Base-by-base conservation (phyloP, 37 sponge, comb jelly and placozoan species). In the Mnemiopsis leidyi region DNA sequence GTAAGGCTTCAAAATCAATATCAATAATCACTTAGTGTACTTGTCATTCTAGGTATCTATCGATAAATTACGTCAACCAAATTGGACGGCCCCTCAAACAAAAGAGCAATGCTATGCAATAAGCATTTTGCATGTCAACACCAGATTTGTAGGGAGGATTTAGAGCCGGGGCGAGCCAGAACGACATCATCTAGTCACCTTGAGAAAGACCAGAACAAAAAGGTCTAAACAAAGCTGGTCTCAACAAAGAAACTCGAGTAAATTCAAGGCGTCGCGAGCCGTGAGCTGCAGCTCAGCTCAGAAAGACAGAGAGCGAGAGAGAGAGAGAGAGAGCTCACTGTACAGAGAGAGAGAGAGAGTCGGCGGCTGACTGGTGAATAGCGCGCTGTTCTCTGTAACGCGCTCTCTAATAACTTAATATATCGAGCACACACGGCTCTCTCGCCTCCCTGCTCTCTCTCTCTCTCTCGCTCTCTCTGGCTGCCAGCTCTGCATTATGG, bases 351-450 rank as follows among this genome's bases (percentile, higher is more conserved):
- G 36, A 79, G 36, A 85, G 90, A 36, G 39, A 85, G 90, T 48
- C 61, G 61, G 61, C 13, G 61, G 61, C 61, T 48, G 61, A 48
- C 61, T 48, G 36, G 90, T 36, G 90, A 85, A 34, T 38, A 85
- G 90, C 90, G 61, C 40, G 90, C 79, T 77, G 36, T 71, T 23
- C 73, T 69, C 28, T 3, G 73, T 21, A 28, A 69, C 32, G 32
- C 32, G 34, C 79, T 77, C 79, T 85, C 90, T 85, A 85, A 85
- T 85, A 85, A 37, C 90, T 85, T 40, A 40, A 38, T 85, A 23
- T 33, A n/a, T 28, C 9, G 61, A 85, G 61, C 40, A 16, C 26
- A 85, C 90, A 85, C 61, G 16, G 61, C 75, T 29, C 75, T 71
- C 61, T 48, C 61, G 61, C 5, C 61, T 48, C 9, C 61, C 61